Base-by-base conservation (phyloP, 92 coral and sea anemone species). In the Epizoanthus stellaris region DNA sequence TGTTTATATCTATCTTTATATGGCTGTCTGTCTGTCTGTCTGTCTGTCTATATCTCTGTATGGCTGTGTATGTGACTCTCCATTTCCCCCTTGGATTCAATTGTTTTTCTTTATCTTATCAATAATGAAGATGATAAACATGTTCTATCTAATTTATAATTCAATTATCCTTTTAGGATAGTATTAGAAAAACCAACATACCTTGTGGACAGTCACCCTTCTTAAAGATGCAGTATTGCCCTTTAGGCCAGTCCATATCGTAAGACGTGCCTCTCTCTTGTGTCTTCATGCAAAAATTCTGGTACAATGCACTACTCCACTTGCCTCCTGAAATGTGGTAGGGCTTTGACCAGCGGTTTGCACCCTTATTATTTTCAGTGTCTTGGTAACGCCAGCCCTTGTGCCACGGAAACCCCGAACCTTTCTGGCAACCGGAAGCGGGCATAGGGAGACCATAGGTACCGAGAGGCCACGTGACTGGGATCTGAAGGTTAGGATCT, bases 371-470 rank as follows among this genome's bases (percentile, higher is more conserved):
- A 58, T 82, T 52, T 30, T 90, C 91, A 63, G 89, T 90, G 58
- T 90, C 83, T 14, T 90, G 93, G 67, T 59, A 67, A 17, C 88
- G 79, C 63, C 68, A 70, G 21, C 91, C 93, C 57, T 67, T 73
- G 54, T 84, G 82, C 91, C 91, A 90, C 11, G 60, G 63, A 19
- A 87, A 81, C 23, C 54, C 72, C 68, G 88, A 70, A 17, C 84
- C 86, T 19, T 70, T 73, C 49, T 80, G 86, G 34, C 93, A 90
- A 75, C 93, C 85, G 16, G 85, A 73, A 39, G 25, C 84, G 2
- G 93, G 81, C 90, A 87, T 90, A 6, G 91, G 93, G 69, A 90
- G 84, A 19, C 93, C 93, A 65, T 87, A 87, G 9, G 88, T 90
- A 12, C 89, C 93, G 16, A 81, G 40, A 9, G 93, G 93, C 93